phyloP scores from a whole-genome alignment of 1,140 invertebrate species.

The Drosophila subobscura region DNA sequence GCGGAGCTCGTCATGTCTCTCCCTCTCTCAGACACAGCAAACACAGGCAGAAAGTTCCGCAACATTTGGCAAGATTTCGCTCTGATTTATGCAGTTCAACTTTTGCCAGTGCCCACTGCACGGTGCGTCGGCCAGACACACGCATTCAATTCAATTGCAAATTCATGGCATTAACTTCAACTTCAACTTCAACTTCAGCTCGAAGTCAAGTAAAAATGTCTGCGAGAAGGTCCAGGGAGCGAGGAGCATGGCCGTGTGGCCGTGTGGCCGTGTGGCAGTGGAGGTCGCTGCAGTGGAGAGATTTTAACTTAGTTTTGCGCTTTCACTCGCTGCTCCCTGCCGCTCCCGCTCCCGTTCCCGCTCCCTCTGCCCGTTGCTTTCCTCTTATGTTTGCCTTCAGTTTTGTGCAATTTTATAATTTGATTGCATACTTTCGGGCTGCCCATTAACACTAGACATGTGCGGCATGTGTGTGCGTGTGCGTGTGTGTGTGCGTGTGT shows the following conservation, averaged over 20 bases:
- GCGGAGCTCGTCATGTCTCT: no score
- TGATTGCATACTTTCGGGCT: slow-evolving; percentile 71
- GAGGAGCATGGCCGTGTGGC: neutral
- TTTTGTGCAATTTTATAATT: slow-evolving; percentile 71
- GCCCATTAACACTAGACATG: slow-evolving; percentile 67
- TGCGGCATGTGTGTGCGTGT: no score
- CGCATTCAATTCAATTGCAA: slow-evolving; percentile 82
- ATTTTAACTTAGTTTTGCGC: slow-evolving; percentile 70
- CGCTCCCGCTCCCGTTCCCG: neutral
- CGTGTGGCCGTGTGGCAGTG: no score
- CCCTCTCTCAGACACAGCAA: no score
- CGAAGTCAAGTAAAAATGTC: slow-evolving; percentile 69
- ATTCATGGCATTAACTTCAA: slow-evolving; percentile 82
- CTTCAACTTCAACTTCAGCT: slow-evolving; percentile 77
- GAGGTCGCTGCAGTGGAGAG: slow-evolving; percentile 52
- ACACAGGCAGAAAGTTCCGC: no score
- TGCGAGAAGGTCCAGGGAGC: slow-evolving; percentile 15
- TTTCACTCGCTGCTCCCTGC: slow-evolving; percentile 7
- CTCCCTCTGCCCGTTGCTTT: neutral
- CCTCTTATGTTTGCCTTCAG: slow-evolving; percentile 44
- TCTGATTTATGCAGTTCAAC: no score
- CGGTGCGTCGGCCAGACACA: slow-evolving; percentile 44
- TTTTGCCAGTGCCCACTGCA: slow-evolving; percentile 41
- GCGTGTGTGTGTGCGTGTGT: neutral
- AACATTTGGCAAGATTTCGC: no score